A percentile compares a stretch with the other conserved stretches of the same genome.
phyloP scores from a whole-genome alignment of 2,888 invertebrate species.

The Mythimna vitellina region DNA sequence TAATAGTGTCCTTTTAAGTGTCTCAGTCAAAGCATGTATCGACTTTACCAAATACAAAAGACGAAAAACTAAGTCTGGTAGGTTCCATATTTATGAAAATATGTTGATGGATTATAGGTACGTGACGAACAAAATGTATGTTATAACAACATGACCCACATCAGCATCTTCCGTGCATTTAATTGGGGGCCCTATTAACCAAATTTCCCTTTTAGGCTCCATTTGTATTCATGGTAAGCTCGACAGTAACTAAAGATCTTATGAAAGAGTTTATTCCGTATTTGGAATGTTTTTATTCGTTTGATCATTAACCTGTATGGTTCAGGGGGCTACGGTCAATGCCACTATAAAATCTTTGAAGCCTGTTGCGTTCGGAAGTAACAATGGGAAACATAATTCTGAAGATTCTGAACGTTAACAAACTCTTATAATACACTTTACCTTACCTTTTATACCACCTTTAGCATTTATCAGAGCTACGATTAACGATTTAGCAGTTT shows the following conservation, averaged over 20 bases:
- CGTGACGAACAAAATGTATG: conserved; percentile 13
- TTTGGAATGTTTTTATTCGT: conserved; percentile 23
- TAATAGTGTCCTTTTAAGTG: no score
- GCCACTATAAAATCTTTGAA: conserved; percentile 13
- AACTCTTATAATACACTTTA: neutral
- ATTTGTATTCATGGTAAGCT: conserved; percentile 51
- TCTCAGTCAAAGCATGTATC: neutral
- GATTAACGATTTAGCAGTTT: neutral
- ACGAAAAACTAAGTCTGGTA: neutral
- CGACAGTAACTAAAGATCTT: conserved; percentile 7
- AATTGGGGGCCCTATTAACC: conserved; percentile 48
- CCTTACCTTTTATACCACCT: no score
- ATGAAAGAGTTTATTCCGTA: conserved; percentile 16
- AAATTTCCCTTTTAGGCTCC: conserved; percentile 29
- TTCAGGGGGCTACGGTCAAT: conserved; percentile 32
- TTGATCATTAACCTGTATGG: conserved; percentile 36
- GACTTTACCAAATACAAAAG: neutral
- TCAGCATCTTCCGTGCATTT: conserved; percentile 32
- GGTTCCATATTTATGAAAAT: conserved; percentile 1
- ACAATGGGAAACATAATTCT: neutral
- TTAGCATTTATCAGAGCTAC: neutral
- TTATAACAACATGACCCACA: conserved; percentile 16
- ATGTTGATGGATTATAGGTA: conserved; percentile 10
- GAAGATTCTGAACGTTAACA: neutral
- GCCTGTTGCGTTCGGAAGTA: conserved; percentile 1